Conservation (phyloP, 1,140 invertebrate genomes). For the Thrips palmi region DNA sequence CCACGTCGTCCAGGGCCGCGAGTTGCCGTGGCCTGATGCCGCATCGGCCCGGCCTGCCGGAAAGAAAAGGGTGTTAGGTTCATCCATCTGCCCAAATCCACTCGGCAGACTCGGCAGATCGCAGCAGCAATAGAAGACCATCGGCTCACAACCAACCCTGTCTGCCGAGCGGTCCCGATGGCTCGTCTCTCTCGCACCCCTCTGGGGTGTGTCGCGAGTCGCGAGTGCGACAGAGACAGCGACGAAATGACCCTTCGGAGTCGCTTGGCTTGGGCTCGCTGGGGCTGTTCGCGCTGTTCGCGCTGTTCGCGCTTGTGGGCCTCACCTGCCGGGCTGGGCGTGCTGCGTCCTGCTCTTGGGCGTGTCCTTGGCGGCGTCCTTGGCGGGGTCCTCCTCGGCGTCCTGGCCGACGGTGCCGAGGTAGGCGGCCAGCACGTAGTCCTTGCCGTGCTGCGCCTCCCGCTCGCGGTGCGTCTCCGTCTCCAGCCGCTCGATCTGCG, state of each 20-base stretch:
- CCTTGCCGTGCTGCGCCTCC: slow-evolving; percentile 53
- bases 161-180: slow-evolving; percentile 8
- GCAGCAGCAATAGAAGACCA: too few relatives aligned
- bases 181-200: slow-evolving; percentile 12
- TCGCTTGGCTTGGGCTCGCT: neutral
- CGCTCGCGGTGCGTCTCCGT: slow-evolving; percentile 48
- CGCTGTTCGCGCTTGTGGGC: neutral
- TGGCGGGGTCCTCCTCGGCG: slow-evolving; percentile 20
- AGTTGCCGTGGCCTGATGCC: too few relatives aligned
- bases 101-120: too few relatives aligned
- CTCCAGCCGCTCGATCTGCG: slow-evolving; percentile 55
- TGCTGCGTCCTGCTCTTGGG: slow-evolving; percentile 18
- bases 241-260: slow-evolving; percentile 10
- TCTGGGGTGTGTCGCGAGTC: too few relatives aligned
- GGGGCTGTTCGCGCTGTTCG: too few relatives aligned
- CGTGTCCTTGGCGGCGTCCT: slow-evolving; percentile 23
- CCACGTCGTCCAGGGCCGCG: too few relatives aligned
- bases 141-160: too few relatives aligned
- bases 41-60: too few relatives aligned
- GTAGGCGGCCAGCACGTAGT: slow-evolving; percentile 66
- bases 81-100: too few relatives aligned
- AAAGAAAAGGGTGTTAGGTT: too few relatives aligned
- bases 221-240: too few relatives aligned
- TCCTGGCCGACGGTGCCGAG: slow-evolving; percentile 35
- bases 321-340: neutral